Evolutionary conservation across 2,888 invertebrate species (phyloP).

Genomic region (Spatulosminthurus flaviceps): DNA sequence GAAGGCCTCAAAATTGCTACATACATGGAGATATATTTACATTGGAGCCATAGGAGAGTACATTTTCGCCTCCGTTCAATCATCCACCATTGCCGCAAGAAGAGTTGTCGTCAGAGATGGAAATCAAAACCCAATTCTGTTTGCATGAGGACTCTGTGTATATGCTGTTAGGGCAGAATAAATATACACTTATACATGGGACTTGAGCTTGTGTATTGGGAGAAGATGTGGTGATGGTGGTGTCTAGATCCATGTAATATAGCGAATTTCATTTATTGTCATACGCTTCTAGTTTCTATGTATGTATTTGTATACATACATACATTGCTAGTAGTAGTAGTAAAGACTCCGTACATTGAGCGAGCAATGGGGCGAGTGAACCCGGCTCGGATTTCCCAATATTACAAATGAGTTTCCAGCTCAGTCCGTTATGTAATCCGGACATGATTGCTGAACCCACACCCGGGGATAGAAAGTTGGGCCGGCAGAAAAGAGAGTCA

Average conservation of each 20-base stretch:
- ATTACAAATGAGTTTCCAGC: slow-evolving; percentile 23
- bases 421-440: not conserved
- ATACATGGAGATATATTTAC: no score
- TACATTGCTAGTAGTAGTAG: no score
- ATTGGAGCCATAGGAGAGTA: no score
- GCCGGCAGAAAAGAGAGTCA: not conserved
- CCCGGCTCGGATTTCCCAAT: slow-evolving; percentile 36
- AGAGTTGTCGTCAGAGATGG: slow-evolving; percentile 4
- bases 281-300: not conserved
- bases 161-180: not conserved
- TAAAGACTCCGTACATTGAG: not conserved
- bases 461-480: not conserved
- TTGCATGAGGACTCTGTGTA: not conserved
- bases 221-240: no score
- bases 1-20: no score
- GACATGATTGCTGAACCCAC: not conserved
- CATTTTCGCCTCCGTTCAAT: not conserved
- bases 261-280: not conserved
- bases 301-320: no score
- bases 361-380: not conserved
- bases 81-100: slow-evolving; percentile 18
- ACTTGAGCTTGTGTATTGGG: not conserved
- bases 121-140: slow-evolving; percentile 18
- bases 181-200: no score
- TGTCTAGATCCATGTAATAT: not conserved